A percentile compares a stretch with the other conserved stretches of the same genome.
Evolutionary conservation across 2,888 invertebrate species (phyloP).

Genomic region (Drosophila rellima): DNA sequence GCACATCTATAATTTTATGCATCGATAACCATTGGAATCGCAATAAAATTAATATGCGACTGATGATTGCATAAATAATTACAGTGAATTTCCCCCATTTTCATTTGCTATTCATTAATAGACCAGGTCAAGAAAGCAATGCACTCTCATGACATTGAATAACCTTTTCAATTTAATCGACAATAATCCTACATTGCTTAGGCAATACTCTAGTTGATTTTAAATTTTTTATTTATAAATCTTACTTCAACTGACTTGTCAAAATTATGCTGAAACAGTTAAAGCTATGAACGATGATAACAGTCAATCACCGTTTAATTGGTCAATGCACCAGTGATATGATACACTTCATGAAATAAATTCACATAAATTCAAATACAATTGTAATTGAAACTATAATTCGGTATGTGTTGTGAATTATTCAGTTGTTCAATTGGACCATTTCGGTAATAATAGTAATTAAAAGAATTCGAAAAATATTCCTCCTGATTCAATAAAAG

Average conservation of each 20-base stretch:
- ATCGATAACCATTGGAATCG: conserved; percentile 73
- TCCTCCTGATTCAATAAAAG: conserved; percentile 22
- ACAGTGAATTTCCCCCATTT: conserved; percentile 19
- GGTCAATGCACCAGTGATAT: conserved; percentile 39
- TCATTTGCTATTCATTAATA: neutral
- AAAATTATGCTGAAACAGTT: conserved; percentile 1
- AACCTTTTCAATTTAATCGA: neutral
- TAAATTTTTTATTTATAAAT: neutral
- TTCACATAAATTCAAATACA: conserved; percentile 55
- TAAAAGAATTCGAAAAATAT: too few relatives aligned
- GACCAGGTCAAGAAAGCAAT: conserved; percentile 5
- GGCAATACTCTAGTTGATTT: neutral
- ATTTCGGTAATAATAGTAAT: neutral
- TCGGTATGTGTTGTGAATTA: conserved; percentile 21
- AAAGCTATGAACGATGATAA: conserved; percentile 1
- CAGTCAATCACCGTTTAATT: conserved; percentile 57
- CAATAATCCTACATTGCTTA: neutral
- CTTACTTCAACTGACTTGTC: neutral
- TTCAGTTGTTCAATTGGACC: neutral
- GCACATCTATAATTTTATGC: conserved; percentile 81
- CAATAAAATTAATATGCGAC: conserved; percentile 72
- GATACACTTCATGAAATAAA: conserved; percentile 30
- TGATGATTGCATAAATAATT: conserved; percentile 44
- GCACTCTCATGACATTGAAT: neutral
- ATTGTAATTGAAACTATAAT: conserved; percentile 37